These are phyloP conservation scores for Campoplex capitator DNA, from an alignment of 2,888 invertebrate genomes.

Conservation along the genomic window DNA sequence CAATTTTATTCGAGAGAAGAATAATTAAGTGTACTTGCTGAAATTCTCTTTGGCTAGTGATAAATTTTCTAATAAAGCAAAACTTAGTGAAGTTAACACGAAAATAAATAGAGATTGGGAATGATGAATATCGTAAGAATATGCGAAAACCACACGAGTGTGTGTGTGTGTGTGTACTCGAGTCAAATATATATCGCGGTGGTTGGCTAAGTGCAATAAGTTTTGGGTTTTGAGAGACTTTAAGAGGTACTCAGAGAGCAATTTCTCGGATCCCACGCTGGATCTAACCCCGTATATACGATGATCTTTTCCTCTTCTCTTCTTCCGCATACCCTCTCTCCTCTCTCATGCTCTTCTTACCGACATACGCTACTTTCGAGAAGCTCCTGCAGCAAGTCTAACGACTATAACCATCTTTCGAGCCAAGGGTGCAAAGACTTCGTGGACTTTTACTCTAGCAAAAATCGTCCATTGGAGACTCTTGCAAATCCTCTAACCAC, in stretches of 20 bases:
- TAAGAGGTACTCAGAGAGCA: constrained; percentile 58
- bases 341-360: not conserved
- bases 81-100: not conserved
- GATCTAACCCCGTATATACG: constrained; percentile 7
- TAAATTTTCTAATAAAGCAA: not conserved
- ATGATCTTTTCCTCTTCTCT: not conserved
- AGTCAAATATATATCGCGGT: constrained; percentile 46
- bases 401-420: constrained; percentile 44
- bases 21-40: not conserved
- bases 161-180: not conserved
- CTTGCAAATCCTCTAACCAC: constrained; percentile 74
- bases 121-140: constrained; percentile 27
- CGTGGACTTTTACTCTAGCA: constrained; percentile 53
- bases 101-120: constrained; percentile 25
- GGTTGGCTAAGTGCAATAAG: constrained; percentile 59
- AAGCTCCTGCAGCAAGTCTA: constrained; percentile 47
- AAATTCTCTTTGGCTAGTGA: not conserved
- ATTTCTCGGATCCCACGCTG: constrained; percentile 42
- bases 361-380: not conserved
- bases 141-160: constrained; percentile 14
- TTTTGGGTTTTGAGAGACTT: constrained; percentile 62
- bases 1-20: not conserved
- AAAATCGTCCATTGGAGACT: constrained; percentile 68
- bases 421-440: constrained; percentile 48
- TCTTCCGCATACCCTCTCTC: not conserved